phyloP scores from a whole-genome alignment of 1,140 invertebrate species.

The Semibalanus balanoides region DNA sequence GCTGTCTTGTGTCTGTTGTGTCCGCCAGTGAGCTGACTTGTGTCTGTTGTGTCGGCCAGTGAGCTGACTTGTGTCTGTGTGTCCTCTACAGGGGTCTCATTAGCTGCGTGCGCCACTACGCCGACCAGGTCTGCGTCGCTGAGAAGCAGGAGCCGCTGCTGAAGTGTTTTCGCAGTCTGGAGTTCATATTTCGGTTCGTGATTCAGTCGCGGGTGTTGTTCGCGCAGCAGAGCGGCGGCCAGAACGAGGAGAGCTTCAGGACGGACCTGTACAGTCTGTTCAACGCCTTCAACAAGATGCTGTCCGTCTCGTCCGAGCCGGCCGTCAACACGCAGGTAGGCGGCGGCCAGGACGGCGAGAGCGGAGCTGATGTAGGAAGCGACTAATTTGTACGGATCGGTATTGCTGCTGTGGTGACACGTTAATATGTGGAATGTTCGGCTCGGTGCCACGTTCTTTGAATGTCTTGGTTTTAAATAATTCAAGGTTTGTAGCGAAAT shows the following conservation, averaged over 20 bases:
- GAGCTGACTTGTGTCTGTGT: slow-evolving; percentile 3
- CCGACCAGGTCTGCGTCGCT: slow-evolving; percentile 55
- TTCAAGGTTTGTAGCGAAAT: too few species aligned
- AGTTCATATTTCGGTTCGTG: slow-evolving; percentile 90
- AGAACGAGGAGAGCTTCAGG: slow-evolving; percentile 68
- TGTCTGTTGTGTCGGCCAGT: not conserved
- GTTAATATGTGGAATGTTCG: too few species aligned
- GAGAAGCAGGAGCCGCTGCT: slow-evolving; percentile 76
- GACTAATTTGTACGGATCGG: too few species aligned
- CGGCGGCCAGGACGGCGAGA: too few species aligned
- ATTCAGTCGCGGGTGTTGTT: slow-evolving; percentile 82
- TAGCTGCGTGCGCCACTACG: slow-evolving; percentile 77
- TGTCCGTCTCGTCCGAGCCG: slow-evolving; percentile 51
- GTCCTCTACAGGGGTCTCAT: slow-evolving; percentile 49
- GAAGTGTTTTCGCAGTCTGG: slow-evolving; percentile 76
- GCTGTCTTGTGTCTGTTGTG: slow-evolving; percentile 5
- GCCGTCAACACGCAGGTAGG: slow-evolving; percentile 60
- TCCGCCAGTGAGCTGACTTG: not conserved
- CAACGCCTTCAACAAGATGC: slow-evolving; percentile 26
- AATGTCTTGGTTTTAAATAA: too few species aligned
- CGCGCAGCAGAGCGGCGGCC: slow-evolving; percentile 67
- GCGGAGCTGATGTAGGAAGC: too few species aligned
- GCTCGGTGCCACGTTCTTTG: too few species aligned
- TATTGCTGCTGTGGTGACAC: too few species aligned
- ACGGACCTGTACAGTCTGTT: slow-evolving; percentile 20